phyloP scores from a whole-genome alignment of 1,140 invertebrate genomes.

The Oryctes rhinoceros region DNA sequence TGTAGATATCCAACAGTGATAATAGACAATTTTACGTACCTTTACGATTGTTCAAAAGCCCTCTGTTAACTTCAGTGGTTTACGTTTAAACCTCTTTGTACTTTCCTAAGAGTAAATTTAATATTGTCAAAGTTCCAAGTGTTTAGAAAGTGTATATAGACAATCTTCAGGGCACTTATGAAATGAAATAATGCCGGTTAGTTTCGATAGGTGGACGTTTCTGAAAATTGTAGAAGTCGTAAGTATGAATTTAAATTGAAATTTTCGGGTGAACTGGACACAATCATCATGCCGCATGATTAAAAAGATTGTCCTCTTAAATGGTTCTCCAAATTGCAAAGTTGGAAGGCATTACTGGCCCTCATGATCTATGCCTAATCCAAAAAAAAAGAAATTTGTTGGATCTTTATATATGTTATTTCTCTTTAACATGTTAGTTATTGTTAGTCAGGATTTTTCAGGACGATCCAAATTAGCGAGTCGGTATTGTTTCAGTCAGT shows the following conservation, averaged over 20 bases:
- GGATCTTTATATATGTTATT: too few species aligned
- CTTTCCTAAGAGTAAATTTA: neutral
- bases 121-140: neutral
- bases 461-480: too few species aligned
- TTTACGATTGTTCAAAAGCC: neutral
- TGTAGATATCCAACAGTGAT: neutral
- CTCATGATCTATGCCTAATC: too few species aligned
- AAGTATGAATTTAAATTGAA: constrained; percentile 52
- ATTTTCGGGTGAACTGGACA: too few species aligned
- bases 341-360: neutral
- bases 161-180: neutral
- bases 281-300: too few species aligned
- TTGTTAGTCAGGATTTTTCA: too few species aligned
- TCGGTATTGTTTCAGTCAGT: too few species aligned
- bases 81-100: neutral
- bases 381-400: too few species aligned
- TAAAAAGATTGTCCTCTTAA: neutral
- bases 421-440: too few species aligned
- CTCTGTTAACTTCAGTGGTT: neutral
- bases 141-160: neutral
- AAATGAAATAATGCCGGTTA: constrained; percentile 47
- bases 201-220: constrained; percentile 59
- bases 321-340: neutral
- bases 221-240: constrained; percentile 67
- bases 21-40: neutral